Evolutionary conservation across 2,888 invertebrate genomes (phyloP).

Genomic region (Drosophila paramelanica): DNA sequence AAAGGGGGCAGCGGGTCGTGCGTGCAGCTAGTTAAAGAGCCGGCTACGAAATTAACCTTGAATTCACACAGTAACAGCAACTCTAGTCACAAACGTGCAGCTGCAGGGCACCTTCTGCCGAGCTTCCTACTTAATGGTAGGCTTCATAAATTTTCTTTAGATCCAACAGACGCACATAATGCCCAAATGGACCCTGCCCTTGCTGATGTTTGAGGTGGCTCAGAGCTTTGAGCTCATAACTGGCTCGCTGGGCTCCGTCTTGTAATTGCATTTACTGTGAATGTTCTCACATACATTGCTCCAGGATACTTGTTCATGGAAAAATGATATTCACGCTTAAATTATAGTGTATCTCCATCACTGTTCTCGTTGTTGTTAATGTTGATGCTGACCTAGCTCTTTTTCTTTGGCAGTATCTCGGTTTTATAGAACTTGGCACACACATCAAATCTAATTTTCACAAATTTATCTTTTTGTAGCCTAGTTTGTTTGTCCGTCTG

Average conservation of each 20-base stretch:
- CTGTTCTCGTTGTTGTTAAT: constrained; percentile 28
- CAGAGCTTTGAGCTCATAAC: constrained; percentile 11
- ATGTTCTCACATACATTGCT: constrained; percentile 79
- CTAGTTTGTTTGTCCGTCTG: too few relatives aligned
- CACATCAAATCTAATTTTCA: constrained; percentile 46
- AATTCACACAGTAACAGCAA: constrained; percentile 71
- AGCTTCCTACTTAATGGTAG: constrained; percentile 76
- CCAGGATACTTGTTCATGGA: constrained; percentile 80
- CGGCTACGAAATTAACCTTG: constrained; percentile 76
- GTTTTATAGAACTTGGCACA: constrained; percentile 36
- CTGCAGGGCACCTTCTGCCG: constrained; percentile 32
- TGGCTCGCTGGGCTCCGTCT: constrained; percentile 27
- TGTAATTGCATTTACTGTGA: constrained; percentile 81
- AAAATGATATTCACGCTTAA: constrained; percentile 80
- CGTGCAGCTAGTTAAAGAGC: constrained; percentile 81
- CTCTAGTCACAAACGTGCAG: constrained; percentile 33
- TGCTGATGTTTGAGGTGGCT: constrained; percentile 7
- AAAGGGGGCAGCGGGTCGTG: constrained; percentile 51
- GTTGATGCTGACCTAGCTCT: constrained; percentile 17
- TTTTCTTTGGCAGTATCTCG: constrained; percentile 1
- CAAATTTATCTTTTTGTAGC: neutral
- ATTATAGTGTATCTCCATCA: constrained; percentile 74
- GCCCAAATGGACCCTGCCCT: constrained; percentile 40
- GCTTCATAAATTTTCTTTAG: constrained; percentile 80
- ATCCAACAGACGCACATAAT: constrained; percentile 55